Evolutionary conservation across 2,797 vertebrate genomes (phyloP).

Genomic region (Sebastes flavidus): DNA sequence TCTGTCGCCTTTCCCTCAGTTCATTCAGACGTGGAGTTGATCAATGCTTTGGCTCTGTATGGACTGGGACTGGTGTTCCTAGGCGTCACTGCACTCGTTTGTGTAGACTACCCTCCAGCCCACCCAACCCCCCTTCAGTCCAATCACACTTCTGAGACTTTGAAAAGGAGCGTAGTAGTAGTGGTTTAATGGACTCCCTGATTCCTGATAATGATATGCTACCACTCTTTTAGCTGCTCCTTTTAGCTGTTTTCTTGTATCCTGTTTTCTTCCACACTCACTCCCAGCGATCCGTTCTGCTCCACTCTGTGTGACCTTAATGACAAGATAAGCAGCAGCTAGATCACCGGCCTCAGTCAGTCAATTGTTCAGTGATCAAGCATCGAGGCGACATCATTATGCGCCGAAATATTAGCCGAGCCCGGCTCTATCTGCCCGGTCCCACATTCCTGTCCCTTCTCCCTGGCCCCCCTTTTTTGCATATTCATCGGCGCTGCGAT

Average conservation of each 20-base stretch:
- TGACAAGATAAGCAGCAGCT: slow-evolving; percentile 49
- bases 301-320: slow-evolving; percentile 25
- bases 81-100: slow-evolving; percentile 81
- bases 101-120: slow-evolving; percentile 58
- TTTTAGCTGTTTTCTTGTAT: neutral
- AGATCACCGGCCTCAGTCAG: slow-evolving; percentile 37
- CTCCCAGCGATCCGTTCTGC: neutral
- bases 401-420: slow-evolving; percentile 55
- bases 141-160: slow-evolving; percentile 61
- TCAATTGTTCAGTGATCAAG: slow-evolving; percentile 60
- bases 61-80: slow-evolving; percentile 75
- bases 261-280: neutral
- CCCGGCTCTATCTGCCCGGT: slow-evolving; percentile 16
- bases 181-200: slow-evolving; percentile 49
- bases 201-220: slow-evolving; percentile 10
- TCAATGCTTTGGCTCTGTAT: slow-evolving; percentile 85
- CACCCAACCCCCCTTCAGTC: slow-evolving; percentile 9
- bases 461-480: slow-evolving; percentile 45
- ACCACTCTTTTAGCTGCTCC: neutral
- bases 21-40: slow-evolving; percentile 78
- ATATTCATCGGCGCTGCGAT: slow-evolving; percentile 77
- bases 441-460: slow-evolving; percentile 44
- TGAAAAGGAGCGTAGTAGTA: slow-evolving; percentile 30
- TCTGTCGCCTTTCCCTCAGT: slow-evolving; percentile 67
- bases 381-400: slow-evolving; percentile 66